phyloP scores from a whole-genome alignment of 2,888 invertebrate genomes.

The Sympetrum striolatum region DNA sequence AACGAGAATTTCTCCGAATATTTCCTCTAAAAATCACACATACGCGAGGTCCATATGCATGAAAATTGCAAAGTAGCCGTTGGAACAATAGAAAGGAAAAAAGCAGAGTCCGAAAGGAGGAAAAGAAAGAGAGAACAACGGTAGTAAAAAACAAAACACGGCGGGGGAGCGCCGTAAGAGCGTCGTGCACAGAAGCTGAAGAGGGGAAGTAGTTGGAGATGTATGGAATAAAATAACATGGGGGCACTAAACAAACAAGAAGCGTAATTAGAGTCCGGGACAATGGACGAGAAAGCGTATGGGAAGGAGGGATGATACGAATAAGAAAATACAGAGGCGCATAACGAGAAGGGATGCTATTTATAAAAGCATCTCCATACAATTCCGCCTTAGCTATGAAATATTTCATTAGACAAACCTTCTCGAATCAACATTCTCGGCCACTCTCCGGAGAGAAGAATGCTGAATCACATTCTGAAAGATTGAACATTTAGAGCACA shows the following conservation, averaged over 20 bases:
- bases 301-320: not conserved
- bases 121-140: not conserved
- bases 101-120: not conserved
- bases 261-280: conserved; percentile 38
- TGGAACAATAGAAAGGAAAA: conserved; percentile 3
- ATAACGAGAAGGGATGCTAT: conserved; percentile 22
- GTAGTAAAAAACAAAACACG: conserved; percentile 24
- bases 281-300: conserved; percentile 9
- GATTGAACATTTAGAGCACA: not conserved
- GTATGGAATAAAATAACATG: conserved; percentile 43
- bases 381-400: conserved; percentile 7
- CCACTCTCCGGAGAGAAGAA: not conserved
- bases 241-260: conserved; percentile 42
- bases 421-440: not conserved
- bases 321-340: conserved; percentile 32
- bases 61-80: conserved; percentile 38
- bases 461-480: not conserved
- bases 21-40: conserved; percentile 25
- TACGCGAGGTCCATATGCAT: conserved; percentile 16
- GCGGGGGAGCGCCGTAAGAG: conserved; percentile 5
- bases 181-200: not conserved
- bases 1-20: not conserved
- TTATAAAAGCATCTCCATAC: conserved; percentile 31
- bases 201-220: conserved; percentile 33
- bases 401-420: conserved; percentile 35